These are phyloP conservation scores for Aepyceros melampus DNA, from an alignment of 2,113 vertebrate species.

Conservation along the genomic window DNA sequence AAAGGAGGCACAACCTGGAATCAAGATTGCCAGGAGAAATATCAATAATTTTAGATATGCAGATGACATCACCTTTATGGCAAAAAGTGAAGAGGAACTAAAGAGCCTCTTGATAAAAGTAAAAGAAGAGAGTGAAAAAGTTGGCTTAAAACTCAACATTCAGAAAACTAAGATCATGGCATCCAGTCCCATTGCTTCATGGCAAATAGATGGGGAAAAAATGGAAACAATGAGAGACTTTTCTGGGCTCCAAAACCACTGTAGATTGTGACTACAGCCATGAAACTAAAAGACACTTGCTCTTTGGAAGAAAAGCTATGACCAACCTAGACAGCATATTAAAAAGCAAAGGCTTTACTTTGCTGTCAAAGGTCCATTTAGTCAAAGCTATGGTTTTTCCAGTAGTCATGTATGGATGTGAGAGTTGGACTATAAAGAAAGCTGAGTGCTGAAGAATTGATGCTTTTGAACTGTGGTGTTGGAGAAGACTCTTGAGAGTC, in stretches of 20 bases:
- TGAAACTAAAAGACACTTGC: background rate
- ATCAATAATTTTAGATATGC: background rate
- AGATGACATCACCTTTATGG: background rate
- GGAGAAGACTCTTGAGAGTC: background rate
- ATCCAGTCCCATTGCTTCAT: background rate
- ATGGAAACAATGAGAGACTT: background rate
- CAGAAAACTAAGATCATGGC: background rate
- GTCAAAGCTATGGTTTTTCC: background rate
- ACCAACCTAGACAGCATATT: background rate
- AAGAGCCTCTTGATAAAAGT: background rate
- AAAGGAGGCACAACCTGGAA: background rate
- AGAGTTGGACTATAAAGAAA: background rate
- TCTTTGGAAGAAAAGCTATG: background rate
- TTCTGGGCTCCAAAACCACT: background rate
- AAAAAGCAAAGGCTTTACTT: background rate
- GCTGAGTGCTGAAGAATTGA: background rate
- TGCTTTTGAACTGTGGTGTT: background rate
- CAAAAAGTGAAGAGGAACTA: background rate
- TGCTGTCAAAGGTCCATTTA: background rate
- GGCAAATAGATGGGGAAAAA: background rate
- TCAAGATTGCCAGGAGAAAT: background rate
- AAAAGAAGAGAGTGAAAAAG: background rate
- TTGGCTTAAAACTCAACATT: background rate
- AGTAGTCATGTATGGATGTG: background rate
- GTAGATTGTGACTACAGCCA: background rate